A percentile compares a stretch with the other conserved stretches of the same genome.
Conservation (phyloP, 2,797 vertebrate species). For the Sebastes trivittatus region DNA sequence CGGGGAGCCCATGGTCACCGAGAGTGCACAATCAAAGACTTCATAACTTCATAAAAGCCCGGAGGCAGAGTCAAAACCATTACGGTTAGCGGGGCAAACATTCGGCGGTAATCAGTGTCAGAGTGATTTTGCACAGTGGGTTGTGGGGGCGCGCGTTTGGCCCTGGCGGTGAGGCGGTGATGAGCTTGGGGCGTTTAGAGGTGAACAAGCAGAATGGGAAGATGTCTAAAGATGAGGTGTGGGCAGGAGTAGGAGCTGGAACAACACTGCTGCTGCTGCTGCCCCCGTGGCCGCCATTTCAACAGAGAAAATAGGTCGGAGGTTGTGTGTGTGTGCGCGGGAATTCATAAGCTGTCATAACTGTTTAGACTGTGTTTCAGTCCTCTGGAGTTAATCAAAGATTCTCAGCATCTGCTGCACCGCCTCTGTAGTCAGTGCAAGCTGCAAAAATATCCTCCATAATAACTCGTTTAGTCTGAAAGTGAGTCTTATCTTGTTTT, state of each 20-base stretch:
- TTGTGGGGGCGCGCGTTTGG: constrained; percentile 35
- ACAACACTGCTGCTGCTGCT: constrained; percentile 16
- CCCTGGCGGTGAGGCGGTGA: constrained; percentile 38
- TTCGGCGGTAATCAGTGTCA: constrained; percentile 74
- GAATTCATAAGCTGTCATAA: constrained; percentile 70
- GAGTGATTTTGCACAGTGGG: constrained; percentile 65
- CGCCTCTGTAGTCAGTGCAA: constrained; percentile 41
- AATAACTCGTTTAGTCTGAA: constrained; percentile 57
- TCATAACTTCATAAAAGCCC: constrained; percentile 66
- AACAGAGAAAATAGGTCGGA: constrained; percentile 62
- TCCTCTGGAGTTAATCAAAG: constrained; percentile 70
- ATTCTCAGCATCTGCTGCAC: constrained; percentile 67
- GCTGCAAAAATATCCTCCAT: constrained; percentile 65
- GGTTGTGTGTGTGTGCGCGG: constrained; percentile 39
- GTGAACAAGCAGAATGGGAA: constrained; percentile 49
- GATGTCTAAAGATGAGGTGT: constrained; percentile 48
- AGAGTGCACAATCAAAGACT: constrained; percentile 68
- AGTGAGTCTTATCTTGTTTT: constrained; percentile 39
- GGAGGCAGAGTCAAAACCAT: constrained; percentile 64
- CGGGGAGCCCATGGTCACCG: constrained; percentile 52
- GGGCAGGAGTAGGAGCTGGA: constrained; percentile 39
- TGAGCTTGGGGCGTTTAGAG: constrained; percentile 51
- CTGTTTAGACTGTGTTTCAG: constrained; percentile 63
- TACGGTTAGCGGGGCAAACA: constrained; percentile 60
- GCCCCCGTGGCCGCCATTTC: constrained; percentile 30